Evolutionary conservation across 2,797 vertebrate species (phyloP), one percentile per base, ranked within the genome.

Genomic region (Poeciliopsis gracilis): DNA sequence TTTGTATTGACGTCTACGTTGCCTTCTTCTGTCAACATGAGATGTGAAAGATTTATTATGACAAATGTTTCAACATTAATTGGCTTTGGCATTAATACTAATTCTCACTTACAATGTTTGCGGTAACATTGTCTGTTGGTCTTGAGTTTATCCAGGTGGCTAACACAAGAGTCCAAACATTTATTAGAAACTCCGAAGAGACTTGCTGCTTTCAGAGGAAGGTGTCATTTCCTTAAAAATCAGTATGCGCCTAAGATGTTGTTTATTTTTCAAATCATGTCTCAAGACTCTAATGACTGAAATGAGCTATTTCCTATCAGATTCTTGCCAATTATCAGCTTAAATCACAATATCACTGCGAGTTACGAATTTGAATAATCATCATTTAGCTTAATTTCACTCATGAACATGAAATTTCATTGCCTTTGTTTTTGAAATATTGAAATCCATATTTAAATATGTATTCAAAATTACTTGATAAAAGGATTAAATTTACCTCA

Each of bases 111-210:
- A 73, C 74, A 81, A 45, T 45, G 41, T 15, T 45, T 45, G 67
- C 82, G 73, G 28, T 59, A 53, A 76, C 36, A 63, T 66, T 66
- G 70, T 87, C 85, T 84, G 83, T 28, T 72, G 81, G 61, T 79
- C 77, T 82, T 93, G 88, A 92, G 92, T 93, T 91, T 90, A 87
- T 91, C 89, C 91, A 87, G 88, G 91, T 93, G 92, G 85, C 82
- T 74, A 74, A 88, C 77, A 82, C 72, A 81, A 81, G 84, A 84
- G 83, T 73, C 73, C 70, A 82, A 80, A 78, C 74, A 67, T 81
- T 59, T 79, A 86, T 79, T n/a, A 73, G 81, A 84, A 83, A 78
- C 75, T 78, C 73, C 59, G 43, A 53, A 75, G 66, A 81, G 81
- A 86, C 79, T 88, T 84, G 75, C 87, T 89, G 83, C 88, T 86